These are phyloP conservation scores for Esox lucius DNA, from an alignment of 2,797 vertebrate species.

Conservation along the genomic window DNA sequence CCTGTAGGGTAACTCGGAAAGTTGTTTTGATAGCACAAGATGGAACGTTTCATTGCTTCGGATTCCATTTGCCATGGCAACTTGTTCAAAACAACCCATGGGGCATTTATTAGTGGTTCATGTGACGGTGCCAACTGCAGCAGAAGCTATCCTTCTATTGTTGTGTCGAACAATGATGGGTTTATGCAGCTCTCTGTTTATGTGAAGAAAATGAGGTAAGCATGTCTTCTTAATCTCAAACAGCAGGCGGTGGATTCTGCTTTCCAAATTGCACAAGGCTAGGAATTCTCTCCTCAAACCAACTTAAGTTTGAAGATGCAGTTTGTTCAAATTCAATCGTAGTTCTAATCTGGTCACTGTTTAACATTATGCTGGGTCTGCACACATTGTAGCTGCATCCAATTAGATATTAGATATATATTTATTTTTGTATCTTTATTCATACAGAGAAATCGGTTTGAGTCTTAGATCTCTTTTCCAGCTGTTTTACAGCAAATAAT, in stretches of 20 bases:
- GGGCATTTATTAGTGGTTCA: constrained; percentile 2
- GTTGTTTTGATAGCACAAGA: constrained; percentile 1
- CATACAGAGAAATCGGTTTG: no score
- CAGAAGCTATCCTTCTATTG: constrained; percentile 5
- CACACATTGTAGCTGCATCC: constrained; percentile 11
- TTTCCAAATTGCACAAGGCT: constrained; percentile 9
- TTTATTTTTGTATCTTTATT: background rate
- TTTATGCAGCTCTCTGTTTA: constrained; percentile 2
- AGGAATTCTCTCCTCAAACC: constrained; percentile 3
- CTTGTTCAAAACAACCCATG: constrained; percentile 5
- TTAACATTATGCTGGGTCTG: constrained; percentile 27
- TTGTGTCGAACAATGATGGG: constrained; percentile 6
- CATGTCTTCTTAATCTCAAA: background rate
- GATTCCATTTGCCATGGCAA: background rate
- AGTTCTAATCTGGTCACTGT: constrained; percentile 13
- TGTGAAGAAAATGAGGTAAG: constrained; percentile 1
- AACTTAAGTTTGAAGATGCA: constrained; percentile 14
- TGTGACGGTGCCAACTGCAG: background rate
- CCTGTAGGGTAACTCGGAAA: background rate
- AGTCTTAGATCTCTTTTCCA: no score
- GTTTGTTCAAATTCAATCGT: constrained; percentile 7
- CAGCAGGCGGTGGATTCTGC: constrained; percentile 14
- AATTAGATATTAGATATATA: constrained; percentile 13
- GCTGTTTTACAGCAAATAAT: no score
- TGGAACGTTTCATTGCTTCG: background rate